phyloP scores from a whole-genome alignment of 2,113 vertebrate species.

The Esox niger region DNA sequence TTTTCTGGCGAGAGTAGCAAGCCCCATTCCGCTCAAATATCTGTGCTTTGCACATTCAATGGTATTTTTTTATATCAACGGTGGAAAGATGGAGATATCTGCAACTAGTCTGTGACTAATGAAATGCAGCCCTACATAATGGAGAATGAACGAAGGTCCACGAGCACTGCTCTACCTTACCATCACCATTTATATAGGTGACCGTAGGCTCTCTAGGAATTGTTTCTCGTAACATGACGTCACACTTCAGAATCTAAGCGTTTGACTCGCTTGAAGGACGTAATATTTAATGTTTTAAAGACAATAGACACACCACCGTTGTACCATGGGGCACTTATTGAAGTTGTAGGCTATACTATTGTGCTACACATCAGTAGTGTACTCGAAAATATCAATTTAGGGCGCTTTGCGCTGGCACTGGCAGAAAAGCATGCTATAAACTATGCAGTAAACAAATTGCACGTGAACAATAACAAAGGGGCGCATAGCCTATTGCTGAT shows the following conservation, averaged over 20 bases:
- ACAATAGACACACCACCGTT: background rate
- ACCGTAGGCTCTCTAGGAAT: background rate
- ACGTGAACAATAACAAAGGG: background rate
- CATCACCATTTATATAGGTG: constrained; percentile 11
- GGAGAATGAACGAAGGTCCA: no score
- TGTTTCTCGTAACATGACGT: constrained; percentile 21
- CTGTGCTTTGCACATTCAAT: no score
- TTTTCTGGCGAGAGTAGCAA: background rate
- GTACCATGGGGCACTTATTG: background rate
- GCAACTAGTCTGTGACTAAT: no score
- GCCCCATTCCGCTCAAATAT: no score
- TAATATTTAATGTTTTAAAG: background rate
- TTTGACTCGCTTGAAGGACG: background rate
- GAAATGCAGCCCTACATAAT: no score
- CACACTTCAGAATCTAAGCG: background rate
- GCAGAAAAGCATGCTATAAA: background rate
- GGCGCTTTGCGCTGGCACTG: background rate
- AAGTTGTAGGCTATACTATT: background rate
- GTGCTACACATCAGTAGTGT: background rate
- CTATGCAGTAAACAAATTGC: constrained; percentile 6
- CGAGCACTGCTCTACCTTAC: background rate
- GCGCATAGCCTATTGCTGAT: background rate
- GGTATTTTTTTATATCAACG: no score
- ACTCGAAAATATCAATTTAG: background rate
- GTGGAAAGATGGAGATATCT: no score